Percentiles rank a stretch among this genome's conserved stretches.
Conservation (phyloP, 2,797 vertebrate species). For the Buceros bicornis region DNA sequence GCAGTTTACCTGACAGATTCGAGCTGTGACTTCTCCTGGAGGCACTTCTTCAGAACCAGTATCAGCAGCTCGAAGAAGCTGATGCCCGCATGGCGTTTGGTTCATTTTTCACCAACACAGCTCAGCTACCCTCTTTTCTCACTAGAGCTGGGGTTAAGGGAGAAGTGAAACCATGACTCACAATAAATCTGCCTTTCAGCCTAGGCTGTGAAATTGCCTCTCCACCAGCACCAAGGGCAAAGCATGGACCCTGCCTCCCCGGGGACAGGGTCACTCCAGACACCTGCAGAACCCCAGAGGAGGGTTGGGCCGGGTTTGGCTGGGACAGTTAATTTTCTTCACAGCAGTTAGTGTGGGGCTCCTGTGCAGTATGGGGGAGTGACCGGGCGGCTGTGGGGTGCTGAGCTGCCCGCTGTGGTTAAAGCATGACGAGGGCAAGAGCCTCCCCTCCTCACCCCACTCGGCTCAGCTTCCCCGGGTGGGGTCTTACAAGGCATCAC, state of each 20-base stretch:
- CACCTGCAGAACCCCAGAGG: not conserved
- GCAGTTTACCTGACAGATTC: not conserved
- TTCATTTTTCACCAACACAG: not conserved
- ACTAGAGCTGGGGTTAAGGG: not conserved
- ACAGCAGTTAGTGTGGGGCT: not conserved
- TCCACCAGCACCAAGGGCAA: not conserved
- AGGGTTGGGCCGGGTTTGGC: not conserved
- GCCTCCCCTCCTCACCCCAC: not conserved
- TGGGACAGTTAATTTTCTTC: not conserved
- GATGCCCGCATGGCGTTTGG: accelerated
- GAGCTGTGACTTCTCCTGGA: not conserved
- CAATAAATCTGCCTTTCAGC: not conserved
- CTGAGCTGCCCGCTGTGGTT: not conserved
- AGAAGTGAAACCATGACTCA: not conserved
- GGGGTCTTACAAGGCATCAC: not conserved
- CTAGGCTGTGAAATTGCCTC: not conserved
- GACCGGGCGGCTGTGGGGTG: not conserved
- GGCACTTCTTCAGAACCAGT: not conserved
- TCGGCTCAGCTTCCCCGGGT: too few relatives aligned
- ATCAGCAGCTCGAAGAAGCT: accelerated
- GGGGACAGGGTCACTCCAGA: not conserved
- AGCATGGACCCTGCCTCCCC: accelerated
- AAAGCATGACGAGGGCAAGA: not conserved
- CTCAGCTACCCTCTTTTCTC: not conserved
- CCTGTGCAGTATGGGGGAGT: not conserved